Base-by-base conservation (phyloP, 37 sponge, comb jelly and placozoan genomes). In the Amphimedon queenslandica region DNA sequence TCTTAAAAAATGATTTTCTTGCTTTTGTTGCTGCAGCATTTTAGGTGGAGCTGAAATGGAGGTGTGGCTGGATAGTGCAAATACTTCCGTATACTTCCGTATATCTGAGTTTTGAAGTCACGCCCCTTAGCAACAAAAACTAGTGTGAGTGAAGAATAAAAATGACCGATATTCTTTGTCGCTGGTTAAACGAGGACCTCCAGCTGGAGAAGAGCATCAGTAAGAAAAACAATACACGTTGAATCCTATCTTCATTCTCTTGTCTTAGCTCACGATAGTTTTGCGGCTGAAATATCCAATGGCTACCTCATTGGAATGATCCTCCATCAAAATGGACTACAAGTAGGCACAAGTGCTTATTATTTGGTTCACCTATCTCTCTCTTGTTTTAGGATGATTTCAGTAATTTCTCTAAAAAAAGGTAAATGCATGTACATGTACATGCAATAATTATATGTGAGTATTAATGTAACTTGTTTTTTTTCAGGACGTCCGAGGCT, bases 101-200 rank as follows among this genome's bases (percentile, higher is more conserved):
- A n/a, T n/a, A n/a, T n/a, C n/a, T n/a, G n/a, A n/a, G n/a, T n/a
- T n/a, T n/a, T n/a, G n/a, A n/a, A n/a, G n/a, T n/a, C n/a, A n/a
- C n/a, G n/a, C n/a, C n/a, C n/a, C n/a, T n/a, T n/a, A n/a, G n/a
- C n/a, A n/a, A n/a, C n/a, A n/a, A n/a, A n/a, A n/a, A n/a, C n/a
- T n/a, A n/a, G n/a, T n/a, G n/a, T n/a, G n/a, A n/a, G 40, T 31
- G 33, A 28, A 40, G 32, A 16, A 18, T 28, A 2, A 64, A 39
- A 36, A 96, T 96, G 97, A 90, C 97, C 11, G 97, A 89, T 4
- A 93, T 96, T 30, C 83, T 96, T 66, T 96, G 97, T 66, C 77
- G 77, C 18, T 96, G 97, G 97, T 66, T 96, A 10, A 96, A 93
- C 70, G 81, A 96, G 13, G 91, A 96, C 21, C 69, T 93, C 1